These are phyloP conservation scores for Melanotaenia parkinsoni DNA, from an alignment of 2,797 vertebrate species.

Conservation along the genomic window DNA sequence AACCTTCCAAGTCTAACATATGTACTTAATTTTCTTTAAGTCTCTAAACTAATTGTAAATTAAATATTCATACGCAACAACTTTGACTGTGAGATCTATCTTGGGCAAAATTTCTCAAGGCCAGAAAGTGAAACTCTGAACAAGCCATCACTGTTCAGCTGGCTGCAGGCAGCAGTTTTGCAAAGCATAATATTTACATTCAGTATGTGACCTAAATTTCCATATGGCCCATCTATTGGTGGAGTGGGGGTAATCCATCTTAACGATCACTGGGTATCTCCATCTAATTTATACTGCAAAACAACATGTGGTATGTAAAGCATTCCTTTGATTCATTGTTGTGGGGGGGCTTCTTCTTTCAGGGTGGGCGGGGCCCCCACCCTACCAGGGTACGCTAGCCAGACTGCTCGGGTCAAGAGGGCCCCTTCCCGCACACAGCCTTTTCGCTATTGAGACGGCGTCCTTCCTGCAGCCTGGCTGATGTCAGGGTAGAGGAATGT, in stretches of 20 bases:
- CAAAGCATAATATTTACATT: slow-evolving; percentile 73
- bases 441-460: slow-evolving; percentile 26
- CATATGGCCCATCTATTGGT: slow-evolving; percentile 49
- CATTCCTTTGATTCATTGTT: slow-evolving; percentile 79
- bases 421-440: slow-evolving; percentile 70
- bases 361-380: slow-evolving; percentile 39
- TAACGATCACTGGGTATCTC: slow-evolving; percentile 56
- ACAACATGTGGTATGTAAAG: slow-evolving; percentile 79
- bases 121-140: slow-evolving; percentile 15
- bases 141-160: slow-evolving; percentile 4
- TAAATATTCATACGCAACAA: not conserved
- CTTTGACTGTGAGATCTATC: not conserved
- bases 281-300: slow-evolving; percentile 71
- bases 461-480: slow-evolving; percentile 71
- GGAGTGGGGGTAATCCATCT: slow-evolving; percentile 70
- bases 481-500: slow-evolving; percentile 79
- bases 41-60: not conserved
- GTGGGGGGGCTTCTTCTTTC: slow-evolving; percentile 44
- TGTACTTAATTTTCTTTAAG: not conserved
- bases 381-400: slow-evolving; percentile 40
- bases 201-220: slow-evolving; percentile 76
- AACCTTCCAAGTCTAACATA: not conserved
- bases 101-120: not conserved
- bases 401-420: slow-evolving; percentile 69
- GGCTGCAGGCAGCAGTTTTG: slow-evolving; percentile 29